A percentile compares a stretch with the other conserved stretches of the same genome.
phyloP scores from a whole-genome alignment of 1,140 invertebrate genomes.

The Aphelenchoides avenae region DNA sequence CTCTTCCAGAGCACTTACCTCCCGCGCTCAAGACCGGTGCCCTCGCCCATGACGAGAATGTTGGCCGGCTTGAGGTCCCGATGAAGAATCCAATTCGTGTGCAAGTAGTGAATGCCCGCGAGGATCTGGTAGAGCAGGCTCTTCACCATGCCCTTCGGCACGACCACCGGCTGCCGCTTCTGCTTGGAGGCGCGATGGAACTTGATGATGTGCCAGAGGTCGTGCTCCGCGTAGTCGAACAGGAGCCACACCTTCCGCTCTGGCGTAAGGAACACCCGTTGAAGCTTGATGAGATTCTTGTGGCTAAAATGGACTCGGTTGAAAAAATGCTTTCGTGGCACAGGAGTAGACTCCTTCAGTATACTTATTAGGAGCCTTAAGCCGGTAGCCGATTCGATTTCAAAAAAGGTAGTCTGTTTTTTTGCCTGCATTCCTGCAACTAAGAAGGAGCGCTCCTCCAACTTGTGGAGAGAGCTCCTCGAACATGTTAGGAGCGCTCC shows the following conservation, averaged over 20 bases:
- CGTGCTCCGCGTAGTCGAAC: constrained; percentile 99
- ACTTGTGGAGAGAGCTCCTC: too few relatives aligned
- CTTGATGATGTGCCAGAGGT: constrained; percentile 99
- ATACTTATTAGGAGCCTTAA: too few relatives aligned
- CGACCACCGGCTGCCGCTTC: constrained; percentile 76
- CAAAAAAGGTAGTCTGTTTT: constrained; percentile 4
- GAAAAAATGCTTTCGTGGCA: constrained; percentile 1
- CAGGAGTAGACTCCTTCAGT: constrained; percentile 1
- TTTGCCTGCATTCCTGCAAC: too few relatives aligned
- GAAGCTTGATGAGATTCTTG: constrained; percentile 65
- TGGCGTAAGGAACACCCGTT: constrained; percentile 93
- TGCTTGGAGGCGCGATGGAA: constrained; percentile 96
- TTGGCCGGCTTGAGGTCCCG: constrained; percentile 98
- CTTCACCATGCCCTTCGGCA: constrained; percentile 95
- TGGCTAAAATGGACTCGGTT: constrained; percentile 45
- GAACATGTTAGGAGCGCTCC: too few relatives aligned
- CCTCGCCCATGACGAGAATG: constrained; percentile 98
- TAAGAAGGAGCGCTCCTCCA: too few relatives aligned
- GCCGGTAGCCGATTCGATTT: too few relatives aligned
- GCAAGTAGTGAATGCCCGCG: constrained; percentile 97
- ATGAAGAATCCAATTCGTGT: constrained; percentile 98
- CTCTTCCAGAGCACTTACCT: constrained; percentile 68
- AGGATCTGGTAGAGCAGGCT: constrained; percentile 95
- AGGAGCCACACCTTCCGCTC: constrained; percentile 73
- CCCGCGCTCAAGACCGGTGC: constrained; percentile 74